Percentiles rank a stretch among this genome's conserved stretches.
Conservation (phyloP, 2,797 vertebrate genomes). For the Amblyraja radiata region DNA sequence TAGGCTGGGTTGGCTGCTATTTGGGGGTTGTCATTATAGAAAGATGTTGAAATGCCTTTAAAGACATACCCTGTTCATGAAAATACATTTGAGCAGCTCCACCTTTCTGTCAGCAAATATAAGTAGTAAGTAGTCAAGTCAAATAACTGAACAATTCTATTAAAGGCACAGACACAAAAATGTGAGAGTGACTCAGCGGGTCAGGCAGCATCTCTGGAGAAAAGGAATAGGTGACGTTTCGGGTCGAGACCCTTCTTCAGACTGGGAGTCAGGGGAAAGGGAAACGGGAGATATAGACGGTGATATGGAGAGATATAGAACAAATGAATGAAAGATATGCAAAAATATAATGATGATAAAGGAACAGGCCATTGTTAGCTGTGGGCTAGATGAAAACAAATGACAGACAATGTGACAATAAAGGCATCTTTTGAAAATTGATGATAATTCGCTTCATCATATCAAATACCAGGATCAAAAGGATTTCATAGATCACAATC, state of each 20-base stretch:
- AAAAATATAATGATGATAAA: too few relatives aligned
- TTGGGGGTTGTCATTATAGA: background rate
- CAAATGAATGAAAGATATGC: too few relatives aligned
- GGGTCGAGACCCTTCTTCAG: too few relatives aligned
- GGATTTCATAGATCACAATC: background rate
- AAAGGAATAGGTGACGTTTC: too few relatives aligned
- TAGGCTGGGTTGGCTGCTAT: background rate
- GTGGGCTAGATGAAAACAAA: too few relatives aligned
- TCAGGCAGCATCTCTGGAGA: background rate
- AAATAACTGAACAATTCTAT: background rate
- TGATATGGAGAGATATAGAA: too few relatives aligned
- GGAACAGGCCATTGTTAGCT: too few relatives aligned
- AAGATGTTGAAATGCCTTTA: background rate
- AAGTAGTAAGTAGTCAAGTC: background rate
- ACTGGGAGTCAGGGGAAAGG: too few relatives aligned
- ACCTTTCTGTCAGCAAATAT: background rate
- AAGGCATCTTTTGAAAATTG: background rate
- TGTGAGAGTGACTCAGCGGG: too few relatives aligned
- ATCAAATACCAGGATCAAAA: background rate
- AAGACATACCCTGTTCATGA: background rate
- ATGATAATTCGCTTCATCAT: background rate
- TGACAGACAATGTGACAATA: too few relatives aligned
- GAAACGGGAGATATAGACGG: too few relatives aligned
- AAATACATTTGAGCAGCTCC: background rate
- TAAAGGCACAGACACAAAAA: too few relatives aligned